These are phyloP conservation scores for Capreolus pygargus DNA, from an alignment of 2,113 vertebrate species.

Conservation along the genomic window DNA sequence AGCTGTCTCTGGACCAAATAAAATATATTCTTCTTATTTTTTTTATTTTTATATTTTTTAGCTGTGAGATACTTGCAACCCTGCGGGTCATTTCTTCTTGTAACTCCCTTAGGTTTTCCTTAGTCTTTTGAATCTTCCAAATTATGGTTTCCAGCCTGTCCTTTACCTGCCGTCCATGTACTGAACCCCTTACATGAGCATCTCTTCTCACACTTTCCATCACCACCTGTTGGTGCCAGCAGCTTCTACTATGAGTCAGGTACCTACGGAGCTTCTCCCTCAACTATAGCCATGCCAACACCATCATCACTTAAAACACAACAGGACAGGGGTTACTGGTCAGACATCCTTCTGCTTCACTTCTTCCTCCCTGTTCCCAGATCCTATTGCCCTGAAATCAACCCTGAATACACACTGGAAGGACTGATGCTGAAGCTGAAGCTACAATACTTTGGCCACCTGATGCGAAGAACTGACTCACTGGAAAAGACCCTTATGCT, in stretches of 20 bases:
- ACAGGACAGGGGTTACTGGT: accelerated
- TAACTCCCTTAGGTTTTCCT: neutral
- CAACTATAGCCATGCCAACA: neutral
- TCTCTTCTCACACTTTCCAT: neutral
- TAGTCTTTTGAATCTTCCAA: neutral
- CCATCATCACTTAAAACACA: neutral
- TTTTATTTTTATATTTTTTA: neutral
- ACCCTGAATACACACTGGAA: neutral
- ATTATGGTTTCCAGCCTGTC: neutral
- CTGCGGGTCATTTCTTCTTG: neutral
- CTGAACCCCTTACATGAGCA: neutral
- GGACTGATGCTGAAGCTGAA: neutral
- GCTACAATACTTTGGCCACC: neutral
- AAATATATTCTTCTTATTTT: neutral
- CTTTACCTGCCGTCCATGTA: neutral
- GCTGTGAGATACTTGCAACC: neutral
- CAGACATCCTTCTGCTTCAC: neutral
- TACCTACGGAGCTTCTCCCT: neutral
- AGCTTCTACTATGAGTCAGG: neutral
- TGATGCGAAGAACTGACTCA: neutral
- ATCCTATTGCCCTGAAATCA: neutral
- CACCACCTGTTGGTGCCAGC: neutral
- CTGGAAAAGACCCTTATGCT: neutral
- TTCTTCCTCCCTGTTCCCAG: neutral
- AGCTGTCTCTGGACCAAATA: neutral